These are phyloP conservation scores for Aphyosemion australe DNA, from an alignment of 2,113 vertebrate species.

Conservation along the genomic window DNA sequence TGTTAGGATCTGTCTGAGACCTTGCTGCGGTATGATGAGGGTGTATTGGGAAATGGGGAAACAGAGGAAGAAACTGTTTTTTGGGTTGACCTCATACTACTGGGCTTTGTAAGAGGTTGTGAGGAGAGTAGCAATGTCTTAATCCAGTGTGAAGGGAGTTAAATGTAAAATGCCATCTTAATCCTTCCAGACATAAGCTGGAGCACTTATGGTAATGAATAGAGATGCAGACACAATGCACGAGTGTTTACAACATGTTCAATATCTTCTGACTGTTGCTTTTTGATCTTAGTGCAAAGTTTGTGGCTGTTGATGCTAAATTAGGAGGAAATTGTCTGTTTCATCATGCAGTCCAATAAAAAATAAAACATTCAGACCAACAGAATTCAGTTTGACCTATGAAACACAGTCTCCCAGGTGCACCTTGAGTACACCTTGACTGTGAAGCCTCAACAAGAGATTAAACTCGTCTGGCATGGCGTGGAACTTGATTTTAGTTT, in stretches of 20 bases:
- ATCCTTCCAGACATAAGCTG: background rate
- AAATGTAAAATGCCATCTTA: no score
- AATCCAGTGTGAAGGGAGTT: no score
- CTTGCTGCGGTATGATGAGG: no score
- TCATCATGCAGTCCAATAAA: background rate
- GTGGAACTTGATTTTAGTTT: slow-evolving; percentile 84
- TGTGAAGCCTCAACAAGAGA: slow-evolving; percentile 86
- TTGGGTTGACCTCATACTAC: no score
- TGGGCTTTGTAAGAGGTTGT: no score
- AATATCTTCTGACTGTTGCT: background rate
- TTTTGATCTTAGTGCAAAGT: background rate
- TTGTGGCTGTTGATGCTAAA: background rate
- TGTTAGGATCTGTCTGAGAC: no score
- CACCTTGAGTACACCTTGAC: slow-evolving; percentile 86
- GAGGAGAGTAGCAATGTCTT: no score
- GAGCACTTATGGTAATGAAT: background rate
- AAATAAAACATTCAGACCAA: background rate
- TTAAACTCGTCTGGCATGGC: slow-evolving; percentile 75
- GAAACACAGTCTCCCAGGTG: slow-evolving; percentile 84
- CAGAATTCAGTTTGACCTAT: background rate
- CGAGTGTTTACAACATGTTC: background rate
- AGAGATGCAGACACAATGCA: background rate
- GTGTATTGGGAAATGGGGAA: no score
- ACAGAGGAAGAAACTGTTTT: no score
- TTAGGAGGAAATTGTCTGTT: background rate